phyloP scores from a whole-genome alignment of 2,797 vertebrate species.

The Chromis chromis region DNA sequence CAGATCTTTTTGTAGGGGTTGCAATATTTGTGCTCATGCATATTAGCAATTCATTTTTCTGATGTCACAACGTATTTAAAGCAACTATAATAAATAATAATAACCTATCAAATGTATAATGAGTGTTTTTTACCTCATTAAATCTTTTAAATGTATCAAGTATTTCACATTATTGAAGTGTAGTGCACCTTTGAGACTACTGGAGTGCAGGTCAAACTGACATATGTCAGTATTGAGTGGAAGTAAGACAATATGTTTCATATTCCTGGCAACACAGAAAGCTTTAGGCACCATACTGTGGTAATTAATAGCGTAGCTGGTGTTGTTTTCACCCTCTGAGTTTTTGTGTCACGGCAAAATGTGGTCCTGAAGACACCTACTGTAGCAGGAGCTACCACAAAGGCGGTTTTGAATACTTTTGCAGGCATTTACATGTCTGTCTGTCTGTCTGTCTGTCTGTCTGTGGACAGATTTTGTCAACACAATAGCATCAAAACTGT shows the following conservation, averaged over 20 bases:
- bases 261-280: not conserved
- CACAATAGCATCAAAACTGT: too few relatives aligned
- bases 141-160: not conserved
- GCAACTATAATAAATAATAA: not conserved
- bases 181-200: not conserved
- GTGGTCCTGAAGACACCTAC: too few relatives aligned
- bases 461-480: too few relatives aligned
- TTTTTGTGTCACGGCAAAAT: too few relatives aligned
- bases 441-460: too few relatives aligned
- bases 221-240: not conserved
- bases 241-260: not conserved
- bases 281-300: not conserved
- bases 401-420: too few relatives aligned
- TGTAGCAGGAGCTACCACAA: too few relatives aligned
- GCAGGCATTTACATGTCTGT: too few relatives aligned
- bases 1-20: constrained; percentile 28
- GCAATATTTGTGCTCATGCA: not conserved
- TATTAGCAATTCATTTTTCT: not conserved
- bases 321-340: too few relatives aligned
- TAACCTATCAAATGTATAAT: too few relatives aligned
- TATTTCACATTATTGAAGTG: not conserved
- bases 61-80: not conserved
- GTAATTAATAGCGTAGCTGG: too few relatives aligned
- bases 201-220: not conserved
- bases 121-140: not conserved